phyloP scores from a whole-genome alignment of 1,140 invertebrate genomes.

The Drosophila kepulauana region DNA sequence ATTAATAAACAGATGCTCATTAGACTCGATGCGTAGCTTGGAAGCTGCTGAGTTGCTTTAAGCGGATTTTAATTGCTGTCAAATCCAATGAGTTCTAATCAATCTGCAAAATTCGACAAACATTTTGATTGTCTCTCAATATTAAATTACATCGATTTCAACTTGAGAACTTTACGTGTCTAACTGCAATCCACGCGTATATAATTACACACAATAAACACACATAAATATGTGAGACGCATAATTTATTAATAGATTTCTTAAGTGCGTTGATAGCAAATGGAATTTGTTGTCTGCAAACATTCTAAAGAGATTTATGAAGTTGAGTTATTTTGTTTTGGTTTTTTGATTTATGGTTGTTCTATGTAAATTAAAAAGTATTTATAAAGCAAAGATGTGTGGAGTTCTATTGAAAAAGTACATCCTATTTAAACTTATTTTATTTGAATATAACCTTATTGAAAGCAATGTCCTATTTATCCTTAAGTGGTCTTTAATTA shows the following conservation, averaged over 20 bases:
- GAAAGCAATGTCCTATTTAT: too few species aligned
- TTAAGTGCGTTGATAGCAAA: constrained; percentile 5
- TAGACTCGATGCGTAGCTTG: constrained; percentile 62
- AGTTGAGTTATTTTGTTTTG: neutral
- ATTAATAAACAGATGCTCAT: constrained; percentile 57
- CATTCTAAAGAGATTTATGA: neutral
- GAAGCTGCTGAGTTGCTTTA: constrained; percentile 59
- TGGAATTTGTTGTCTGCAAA: neutral
- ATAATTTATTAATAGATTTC: constrained; percentile 16
- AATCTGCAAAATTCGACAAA: constrained; percentile 19
- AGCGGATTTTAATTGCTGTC: constrained; percentile 77
- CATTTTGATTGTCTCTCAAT: constrained; percentile 12
- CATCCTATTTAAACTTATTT: neutral
- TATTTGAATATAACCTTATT: neutral
- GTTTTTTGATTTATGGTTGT: neutral
- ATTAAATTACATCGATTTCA: constrained; percentile 37
- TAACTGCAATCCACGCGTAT: constrained; percentile 21
- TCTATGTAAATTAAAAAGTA: neutral
- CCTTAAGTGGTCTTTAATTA: neutral
- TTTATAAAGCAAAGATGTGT: neutral
- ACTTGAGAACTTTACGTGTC: constrained; percentile 19
- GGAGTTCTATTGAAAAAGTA: neutral
- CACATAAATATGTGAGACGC: neutral
- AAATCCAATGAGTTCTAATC: constrained; percentile 68
- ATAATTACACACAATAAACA: constrained; percentile 42